These are phyloP conservation scores for Microtus obscurus DNA, from an alignment of 2,797 vertebrate genomes.

Conservation along the genomic window DNA sequence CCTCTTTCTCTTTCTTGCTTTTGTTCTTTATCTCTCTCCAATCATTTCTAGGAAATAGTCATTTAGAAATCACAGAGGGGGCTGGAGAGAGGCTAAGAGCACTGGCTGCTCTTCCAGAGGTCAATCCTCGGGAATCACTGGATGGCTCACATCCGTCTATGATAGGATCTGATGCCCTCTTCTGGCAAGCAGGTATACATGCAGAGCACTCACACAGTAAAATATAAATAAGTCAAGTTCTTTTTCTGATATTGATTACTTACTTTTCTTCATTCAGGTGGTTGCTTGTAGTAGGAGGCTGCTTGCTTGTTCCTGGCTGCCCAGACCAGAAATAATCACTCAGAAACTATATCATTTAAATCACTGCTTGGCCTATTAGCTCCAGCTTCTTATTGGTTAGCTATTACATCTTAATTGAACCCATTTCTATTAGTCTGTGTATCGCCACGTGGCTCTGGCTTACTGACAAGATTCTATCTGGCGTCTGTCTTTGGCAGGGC, in stretches of 20 bases:
- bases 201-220: neutral
- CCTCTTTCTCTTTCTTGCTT: constrained; percentile 24
- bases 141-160: neutral
- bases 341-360: too few relatives aligned
- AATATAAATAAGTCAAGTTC: neutral
- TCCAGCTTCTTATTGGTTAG: too few relatives aligned
- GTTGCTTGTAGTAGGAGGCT: neutral
- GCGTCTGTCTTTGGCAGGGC: too few relatives aligned
- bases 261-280: neutral
- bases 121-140: neutral
- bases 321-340: too few relatives aligned
- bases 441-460: too few relatives aligned
- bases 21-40: neutral
- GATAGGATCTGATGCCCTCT: neutral
- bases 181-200: neutral
- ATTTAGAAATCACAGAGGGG: constrained; percentile 33
- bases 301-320: too few relatives aligned
- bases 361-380: too few relatives aligned
- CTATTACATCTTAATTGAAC: too few relatives aligned
- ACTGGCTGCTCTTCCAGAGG: neutral
- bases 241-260: neutral
- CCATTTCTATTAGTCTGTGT: too few relatives aligned
- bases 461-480: too few relatives aligned
- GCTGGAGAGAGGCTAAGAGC: neutral
- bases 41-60: constrained; percentile 63